Evolutionary conservation across 30 jellyfish, hydroid and myxozoan genomes (phyloP), one percentile per base, ranked within the genome.

Genomic region (Turritopsis dohrnii): DNA sequence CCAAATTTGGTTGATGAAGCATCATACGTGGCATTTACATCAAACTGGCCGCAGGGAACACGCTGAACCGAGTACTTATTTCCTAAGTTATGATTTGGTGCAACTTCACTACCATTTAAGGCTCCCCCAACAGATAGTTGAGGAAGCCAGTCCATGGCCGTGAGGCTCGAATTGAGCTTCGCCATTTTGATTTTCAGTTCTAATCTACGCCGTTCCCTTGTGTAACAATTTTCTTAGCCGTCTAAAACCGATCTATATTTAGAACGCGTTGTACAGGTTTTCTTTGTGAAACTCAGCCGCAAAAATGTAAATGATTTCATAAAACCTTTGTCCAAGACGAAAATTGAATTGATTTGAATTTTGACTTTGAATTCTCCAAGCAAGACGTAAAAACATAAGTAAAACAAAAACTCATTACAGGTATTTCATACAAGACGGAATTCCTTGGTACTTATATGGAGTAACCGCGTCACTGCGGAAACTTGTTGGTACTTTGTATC

Each of bases 71-170:
- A 91, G 65, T 84, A 69, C 75, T 93, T 93, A 52, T 81, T 69
- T 54, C 93, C 84, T 71, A 88, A 87, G n/a, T 82, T 91, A 7
- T 79, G 52, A 52, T 81, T 31, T 8, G 79, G 72, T 81, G 52
- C 65, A 17, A 92, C 84, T 7, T 75, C 89, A 25, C 84, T 52
- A 8, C 95, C 89, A 31, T 86, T 84, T 22, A 93, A 71, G 81
- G 98, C 97, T 69, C 95, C 93, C 21, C 98, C 98, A 71, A 93
- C 98, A 30, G 95, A 88, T 18, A 93, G 90, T 71, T 93, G 92
- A n/a, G 98, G 98, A 52, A 93, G 96, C 98, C 98, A 93, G 88
- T 93, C 98, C 98, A 93, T 93, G 53, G 96, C 98, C 8, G 98
- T 93, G 29, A 93, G 82, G 80, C 98, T 93, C 69, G 98, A 93